phyloP scores from a whole-genome alignment of 2,888 invertebrate genomes.

The Drosophila emarginata region DNA sequence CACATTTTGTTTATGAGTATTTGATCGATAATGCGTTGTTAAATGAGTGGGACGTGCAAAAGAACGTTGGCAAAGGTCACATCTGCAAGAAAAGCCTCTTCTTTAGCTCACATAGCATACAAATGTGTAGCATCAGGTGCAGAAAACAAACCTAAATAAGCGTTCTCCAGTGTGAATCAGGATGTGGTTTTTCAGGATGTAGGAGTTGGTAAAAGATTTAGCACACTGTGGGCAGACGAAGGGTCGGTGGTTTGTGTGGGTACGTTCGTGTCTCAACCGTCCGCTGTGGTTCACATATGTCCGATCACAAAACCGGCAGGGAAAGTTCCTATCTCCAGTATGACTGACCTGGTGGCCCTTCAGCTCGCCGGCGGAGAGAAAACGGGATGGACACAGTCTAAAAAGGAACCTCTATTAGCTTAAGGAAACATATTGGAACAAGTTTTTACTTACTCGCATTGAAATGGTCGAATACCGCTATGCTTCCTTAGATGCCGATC shows the following conservation, averaged over 20 bases:
- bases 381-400: conserved; percentile 75
- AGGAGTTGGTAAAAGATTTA: conserved; percentile 76
- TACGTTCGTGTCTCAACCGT: conserved; percentile 74
- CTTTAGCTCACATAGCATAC: background rate
- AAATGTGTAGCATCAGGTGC: background rate
- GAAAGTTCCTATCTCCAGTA: conserved; percentile 75
- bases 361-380: conserved; percentile 73
- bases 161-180: conserved; percentile 78
- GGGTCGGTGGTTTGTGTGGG: conserved; percentile 78
- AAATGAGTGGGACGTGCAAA: conserved; percentile 80
- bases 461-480: conserved; percentile 74
- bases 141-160: conserved; percentile 62
- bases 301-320: conserved; percentile 72
- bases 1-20: conserved; percentile 78
- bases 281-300: conserved; percentile 76
- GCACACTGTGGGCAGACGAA: conserved; percentile 71
- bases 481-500: conserved; percentile 75
- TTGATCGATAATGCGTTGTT: conserved; percentile 78
- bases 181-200: conserved; percentile 78
- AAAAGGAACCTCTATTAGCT: background rate
- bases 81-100: conserved; percentile 52
- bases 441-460: conserved; percentile 69
- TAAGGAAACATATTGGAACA: too few species aligned
- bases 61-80: conserved; percentile 79
- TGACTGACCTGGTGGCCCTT: conserved; percentile 77